Evolutionary conservation across 2,888 invertebrate genomes (phyloP).

Genomic region (Thecophora atra): DNA sequence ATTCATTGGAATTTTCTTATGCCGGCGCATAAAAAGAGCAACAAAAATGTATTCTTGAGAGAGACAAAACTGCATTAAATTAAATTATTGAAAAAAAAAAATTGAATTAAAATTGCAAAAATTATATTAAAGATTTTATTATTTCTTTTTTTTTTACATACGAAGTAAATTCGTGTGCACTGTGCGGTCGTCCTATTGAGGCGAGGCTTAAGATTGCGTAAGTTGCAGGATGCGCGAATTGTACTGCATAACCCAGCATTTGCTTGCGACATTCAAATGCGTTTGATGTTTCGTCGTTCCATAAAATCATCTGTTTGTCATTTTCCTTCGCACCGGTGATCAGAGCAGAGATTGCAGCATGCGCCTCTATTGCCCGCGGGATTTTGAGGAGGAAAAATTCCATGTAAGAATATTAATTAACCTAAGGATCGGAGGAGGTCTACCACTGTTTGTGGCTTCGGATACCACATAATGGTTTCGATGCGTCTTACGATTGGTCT

Average conservation of each 20-base stretch:
- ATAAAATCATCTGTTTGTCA: constrained; percentile 28
- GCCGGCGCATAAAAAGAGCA: too few relatives aligned
- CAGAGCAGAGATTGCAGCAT: constrained; percentile 32
- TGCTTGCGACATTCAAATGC: constrained; percentile 40
- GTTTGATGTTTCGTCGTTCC: constrained; percentile 26
- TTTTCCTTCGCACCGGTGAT: constrained; percentile 42
- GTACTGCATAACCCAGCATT: constrained; percentile 26
- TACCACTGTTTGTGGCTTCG: too few relatives aligned
- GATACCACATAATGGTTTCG: constrained; percentile 37
- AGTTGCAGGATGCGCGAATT: constrained; percentile 31
- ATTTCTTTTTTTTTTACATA: constrained; percentile 28
- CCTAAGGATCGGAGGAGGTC: too few relatives aligned
- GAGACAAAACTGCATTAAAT: too few relatives aligned
- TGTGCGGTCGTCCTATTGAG: constrained; percentile 34
- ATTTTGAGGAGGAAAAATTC: constrained; percentile 45
- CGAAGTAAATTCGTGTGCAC: constrained; percentile 36
- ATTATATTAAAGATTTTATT: constrained; percentile 56
- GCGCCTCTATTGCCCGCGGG: constrained; percentile 30
- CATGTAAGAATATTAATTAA: too few relatives aligned
- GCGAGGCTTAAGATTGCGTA: constrained; percentile 32
- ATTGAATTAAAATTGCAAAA: too few relatives aligned
- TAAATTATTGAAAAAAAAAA: too few relatives aligned
- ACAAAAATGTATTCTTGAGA: too few relatives aligned
- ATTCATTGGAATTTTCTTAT: too few relatives aligned
- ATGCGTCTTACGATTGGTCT: constrained; percentile 30